phyloP scores from a whole-genome alignment of 35 echinoderm and acorn worm species.

The Heliocidaris erythrogramma region DNA sequence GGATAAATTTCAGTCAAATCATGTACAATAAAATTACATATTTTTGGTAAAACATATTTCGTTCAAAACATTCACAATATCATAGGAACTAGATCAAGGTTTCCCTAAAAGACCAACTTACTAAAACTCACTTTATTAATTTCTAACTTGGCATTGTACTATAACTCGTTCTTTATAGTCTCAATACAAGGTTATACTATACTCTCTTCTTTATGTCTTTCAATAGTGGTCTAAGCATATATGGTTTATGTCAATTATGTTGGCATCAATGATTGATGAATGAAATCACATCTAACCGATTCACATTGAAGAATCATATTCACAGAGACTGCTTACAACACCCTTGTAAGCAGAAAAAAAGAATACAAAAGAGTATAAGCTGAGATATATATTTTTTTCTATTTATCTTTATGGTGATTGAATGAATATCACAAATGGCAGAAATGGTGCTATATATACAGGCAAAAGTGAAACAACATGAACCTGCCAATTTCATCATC shows the following conservation, averaged over 20 bases:
- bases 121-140: neutral
- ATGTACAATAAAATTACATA: neutral
- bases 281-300: neutral
- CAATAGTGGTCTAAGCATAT: neutral
- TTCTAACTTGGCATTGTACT: neutral
- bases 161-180: neutral
- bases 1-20: conserved; percentile 12
- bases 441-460: conserved; percentile 4
- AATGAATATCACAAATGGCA: conserved; percentile 17
- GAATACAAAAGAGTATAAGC: conserved; percentile 18
- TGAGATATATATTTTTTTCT: conserved; percentile 14
- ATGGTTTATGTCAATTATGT: neutral
- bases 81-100: neutral
- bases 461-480: neutral
- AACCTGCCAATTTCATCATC: neutral
- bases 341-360: neutral
- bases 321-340: neutral
- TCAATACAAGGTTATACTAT: neutral
- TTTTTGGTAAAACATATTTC: conserved; percentile 8
- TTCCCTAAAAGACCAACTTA: neutral
- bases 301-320: neutral
- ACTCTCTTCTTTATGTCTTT: neutral
- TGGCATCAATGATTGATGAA: neutral
- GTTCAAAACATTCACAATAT: neutral
- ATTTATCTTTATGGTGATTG: neutral